These are phyloP conservation scores for Luehdorfia chinensis DNA, from an alignment of 1,140 invertebrate species.

Conservation along the genomic window DNA sequence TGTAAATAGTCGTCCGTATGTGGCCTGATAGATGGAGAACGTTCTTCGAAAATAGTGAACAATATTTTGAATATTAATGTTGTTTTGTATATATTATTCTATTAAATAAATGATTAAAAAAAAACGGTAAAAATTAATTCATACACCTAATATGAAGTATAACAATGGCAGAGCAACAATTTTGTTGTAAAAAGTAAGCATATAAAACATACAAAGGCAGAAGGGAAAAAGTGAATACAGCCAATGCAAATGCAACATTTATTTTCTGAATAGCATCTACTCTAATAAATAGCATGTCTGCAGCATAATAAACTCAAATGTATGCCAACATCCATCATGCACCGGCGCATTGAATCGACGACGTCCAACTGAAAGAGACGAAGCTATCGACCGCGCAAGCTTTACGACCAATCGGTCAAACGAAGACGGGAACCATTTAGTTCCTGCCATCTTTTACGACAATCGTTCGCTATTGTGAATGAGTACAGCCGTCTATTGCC, in stretches of 20 bases:
- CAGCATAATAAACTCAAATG: slow-evolving; percentile 41
- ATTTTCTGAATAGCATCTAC: not conserved
- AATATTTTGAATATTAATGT: not conserved
- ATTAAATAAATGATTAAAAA: too few relatives aligned
- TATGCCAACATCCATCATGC: slow-evolving; percentile 49
- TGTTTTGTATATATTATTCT: too few relatives aligned
- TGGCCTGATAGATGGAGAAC: too few relatives aligned
- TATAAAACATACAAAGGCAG: too few relatives aligned
- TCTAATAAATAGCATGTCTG: slow-evolving; percentile 36
- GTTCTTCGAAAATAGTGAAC: not conserved
- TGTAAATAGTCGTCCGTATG: too few relatives aligned
- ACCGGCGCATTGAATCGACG: slow-evolving; percentile 43
- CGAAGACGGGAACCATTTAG: slow-evolving; percentile 49
- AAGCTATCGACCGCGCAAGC: slow-evolving; percentile 31
- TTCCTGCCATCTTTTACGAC: slow-evolving; percentile 62
- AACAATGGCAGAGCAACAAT: too few relatives aligned
- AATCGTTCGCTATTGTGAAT: slow-evolving; percentile 46
- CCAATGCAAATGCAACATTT: not conserved
- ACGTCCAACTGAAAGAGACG: slow-evolving; percentile 38
- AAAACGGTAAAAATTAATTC: too few relatives aligned
- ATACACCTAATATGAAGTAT: too few relatives aligned
- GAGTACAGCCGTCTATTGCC: slow-evolving; percentile 21
- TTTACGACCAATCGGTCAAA: slow-evolving; percentile 56
- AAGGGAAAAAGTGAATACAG: not conserved
- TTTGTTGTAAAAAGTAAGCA: too few relatives aligned